Evolutionary conservation across 2,113 vertebrate genomes (phyloP).

Genomic region (Platysteira castanea): DNA sequence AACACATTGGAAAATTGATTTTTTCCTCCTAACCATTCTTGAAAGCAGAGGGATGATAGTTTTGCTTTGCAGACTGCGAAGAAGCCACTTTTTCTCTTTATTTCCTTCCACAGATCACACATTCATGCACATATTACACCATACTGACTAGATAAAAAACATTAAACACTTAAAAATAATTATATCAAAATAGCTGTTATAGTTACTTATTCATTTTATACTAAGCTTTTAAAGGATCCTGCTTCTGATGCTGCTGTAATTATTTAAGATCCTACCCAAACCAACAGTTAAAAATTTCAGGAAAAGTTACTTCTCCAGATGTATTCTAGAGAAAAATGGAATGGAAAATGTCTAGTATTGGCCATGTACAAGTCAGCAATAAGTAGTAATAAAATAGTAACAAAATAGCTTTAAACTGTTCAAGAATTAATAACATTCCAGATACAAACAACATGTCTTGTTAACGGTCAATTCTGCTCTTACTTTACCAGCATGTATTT

Average conservation of each 20-base stretch:
- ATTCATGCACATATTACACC: background rate
- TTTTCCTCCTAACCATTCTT: background rate
- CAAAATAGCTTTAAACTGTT: background rate
- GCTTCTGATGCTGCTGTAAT: background rate
- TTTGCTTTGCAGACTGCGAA: background rate
- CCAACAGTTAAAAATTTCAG: background rate
- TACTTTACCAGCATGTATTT: background rate
- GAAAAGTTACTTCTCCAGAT: background rate
- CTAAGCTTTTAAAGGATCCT: background rate
- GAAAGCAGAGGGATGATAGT: background rate
- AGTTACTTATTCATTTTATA: background rate
- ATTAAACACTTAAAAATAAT: background rate
- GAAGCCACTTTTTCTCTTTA: background rate
- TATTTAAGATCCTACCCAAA: background rate
- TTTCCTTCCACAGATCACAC: background rate
- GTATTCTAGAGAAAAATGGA: background rate
- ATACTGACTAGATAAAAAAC: background rate
- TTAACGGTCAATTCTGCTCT: background rate
- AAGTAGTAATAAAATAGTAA: background rate
- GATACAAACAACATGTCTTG: background rate
- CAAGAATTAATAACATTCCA: background rate
- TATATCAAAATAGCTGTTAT: background rate
- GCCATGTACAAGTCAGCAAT: background rate
- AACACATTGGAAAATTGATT: background rate
- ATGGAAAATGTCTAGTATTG: background rate